Base-by-base conservation (phyloP, 2,797 vertebrate genomes). In the Carduelis carduelis region DNA sequence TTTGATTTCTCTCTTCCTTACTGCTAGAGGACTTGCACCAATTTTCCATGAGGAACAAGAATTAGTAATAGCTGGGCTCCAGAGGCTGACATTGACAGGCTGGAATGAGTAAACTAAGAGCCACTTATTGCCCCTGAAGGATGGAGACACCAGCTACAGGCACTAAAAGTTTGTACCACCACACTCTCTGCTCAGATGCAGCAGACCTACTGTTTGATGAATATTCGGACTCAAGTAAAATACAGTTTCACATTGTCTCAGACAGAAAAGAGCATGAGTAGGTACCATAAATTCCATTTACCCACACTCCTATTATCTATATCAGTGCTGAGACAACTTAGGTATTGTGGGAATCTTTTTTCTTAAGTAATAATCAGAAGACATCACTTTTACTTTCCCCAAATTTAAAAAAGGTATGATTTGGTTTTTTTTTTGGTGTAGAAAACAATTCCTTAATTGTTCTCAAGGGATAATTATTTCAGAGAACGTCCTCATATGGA, bases 1-100 rank as follows among this genome's bases (percentile, higher is more conserved):
- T 88, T 83, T 60, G 44, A 93, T 95, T 93, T 90, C 69, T 88
- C 16, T 84, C 46, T 87, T 89, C 63, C 56, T 80, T 88, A 55
- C 14, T 8, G 44, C 66, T 75, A 50, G 65, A 95, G 78, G 78
- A 71, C 13, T 91, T 68, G 22, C 30, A 89, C 63, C 2, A 5
- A 35, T 82, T 79, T 89, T 76, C 57, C 43, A 71, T 26, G 59
- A 86, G 65, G 53, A 52, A 60, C 8, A 68, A 68, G 57, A 82
- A 84, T 79, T 84, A 87, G 32, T 27, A 90, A 83, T 26, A 86
- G 34, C 16, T 1, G 1, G 43, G 56, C 27, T 71, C 46, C 34
- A 70, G 34, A 71, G 32, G 19, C 37, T 90, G 83, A 87, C 87
- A 49, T 18, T 68, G 88, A 61, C 57, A 68, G 26, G 34, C 16